phyloP scores from a whole-genome alignment of 2,888 invertebrate genomes.

The Drosophila rubida region DNA sequence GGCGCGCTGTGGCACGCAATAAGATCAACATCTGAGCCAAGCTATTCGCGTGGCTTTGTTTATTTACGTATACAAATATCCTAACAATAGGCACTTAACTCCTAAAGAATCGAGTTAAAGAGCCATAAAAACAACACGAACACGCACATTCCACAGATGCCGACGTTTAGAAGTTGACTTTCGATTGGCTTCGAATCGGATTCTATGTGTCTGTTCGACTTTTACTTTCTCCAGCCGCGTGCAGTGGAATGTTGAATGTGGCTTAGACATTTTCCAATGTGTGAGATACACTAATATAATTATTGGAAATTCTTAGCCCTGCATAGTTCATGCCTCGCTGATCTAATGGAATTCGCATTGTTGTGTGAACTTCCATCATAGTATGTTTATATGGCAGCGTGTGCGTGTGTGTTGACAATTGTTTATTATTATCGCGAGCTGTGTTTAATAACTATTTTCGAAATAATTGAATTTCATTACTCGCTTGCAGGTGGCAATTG shows the following conservation, averaged over 20 bases:
- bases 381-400: neutral
- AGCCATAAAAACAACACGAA: conserved; percentile 1
- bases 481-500: conserved; percentile 24
- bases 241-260: conserved; percentile 19
- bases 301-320: conserved; percentile 60
- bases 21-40: conserved; percentile 1
- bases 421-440: conserved; percentile 12
- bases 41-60: neutral
- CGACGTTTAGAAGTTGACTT: conserved; percentile 33
- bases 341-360: conserved; percentile 58
- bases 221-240: conserved; percentile 44
- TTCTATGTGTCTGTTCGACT: conserved; percentile 18
- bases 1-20: conserved; percentile 16
- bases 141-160: conserved; percentile 35
- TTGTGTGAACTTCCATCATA: conserved; percentile 22
- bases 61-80: neutral
- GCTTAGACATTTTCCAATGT: neutral
- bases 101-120: neutral
- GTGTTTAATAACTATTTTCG: conserved; percentile 12
- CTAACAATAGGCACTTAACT: conserved; percentile 1
- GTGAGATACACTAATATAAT: conserved; percentile 14
- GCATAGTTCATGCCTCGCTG: conserved; percentile 71
- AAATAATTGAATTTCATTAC: conserved; percentile 35
- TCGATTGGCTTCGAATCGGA: conserved; percentile 11
- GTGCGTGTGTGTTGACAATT: conserved; percentile 1